Percentiles rank a stretch among this genome's conserved stretches.
These are phyloP conservation scores for Oncorhynchus keta DNA, from an alignment of 2,113 vertebrate species.

Conservation along the genomic window DNA sequence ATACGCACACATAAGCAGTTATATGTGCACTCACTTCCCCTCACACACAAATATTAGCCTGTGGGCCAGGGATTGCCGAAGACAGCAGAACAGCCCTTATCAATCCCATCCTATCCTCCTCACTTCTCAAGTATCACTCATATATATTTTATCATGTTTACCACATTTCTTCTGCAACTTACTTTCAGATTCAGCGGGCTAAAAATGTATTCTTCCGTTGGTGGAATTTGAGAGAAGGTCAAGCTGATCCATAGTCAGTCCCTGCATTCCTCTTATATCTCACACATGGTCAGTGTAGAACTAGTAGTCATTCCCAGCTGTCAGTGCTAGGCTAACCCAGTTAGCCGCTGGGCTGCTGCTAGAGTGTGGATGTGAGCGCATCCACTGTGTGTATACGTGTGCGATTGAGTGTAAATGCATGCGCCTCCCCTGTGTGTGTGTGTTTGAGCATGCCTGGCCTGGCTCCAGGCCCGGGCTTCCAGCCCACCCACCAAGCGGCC, in stretches of 20 bases:
- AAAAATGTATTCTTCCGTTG: not conserved
- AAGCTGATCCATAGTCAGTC: not conserved
- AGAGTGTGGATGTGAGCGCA: not conserved
- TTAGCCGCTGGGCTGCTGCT: not conserved
- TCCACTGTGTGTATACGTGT: not conserved
- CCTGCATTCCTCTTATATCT: not conserved
- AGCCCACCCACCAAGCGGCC: slow-evolving; percentile 31
- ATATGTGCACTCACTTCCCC: not conserved
- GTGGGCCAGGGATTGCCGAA: not conserved
- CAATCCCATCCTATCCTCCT: not conserved
- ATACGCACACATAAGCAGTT: not conserved
- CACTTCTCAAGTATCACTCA: not conserved
- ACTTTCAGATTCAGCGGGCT: not conserved
- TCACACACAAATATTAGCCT: not conserved
- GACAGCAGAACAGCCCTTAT: not conserved
- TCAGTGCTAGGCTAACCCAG: not conserved
- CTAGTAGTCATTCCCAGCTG: not conserved
- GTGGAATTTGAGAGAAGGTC: not conserved
- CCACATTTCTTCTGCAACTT: not conserved
- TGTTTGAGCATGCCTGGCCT: slow-evolving; percentile 8
- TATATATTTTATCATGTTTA: too few species aligned
- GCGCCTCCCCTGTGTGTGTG: not conserved
- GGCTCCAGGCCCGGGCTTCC: not conserved
- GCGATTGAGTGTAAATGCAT: not conserved
- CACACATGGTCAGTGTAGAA: not conserved